Evolutionary conservation across 2,797 vertebrate genomes (phyloP), one percentile per base, ranked within the genome.

Genomic region (Gallinago solitaria): DNA sequence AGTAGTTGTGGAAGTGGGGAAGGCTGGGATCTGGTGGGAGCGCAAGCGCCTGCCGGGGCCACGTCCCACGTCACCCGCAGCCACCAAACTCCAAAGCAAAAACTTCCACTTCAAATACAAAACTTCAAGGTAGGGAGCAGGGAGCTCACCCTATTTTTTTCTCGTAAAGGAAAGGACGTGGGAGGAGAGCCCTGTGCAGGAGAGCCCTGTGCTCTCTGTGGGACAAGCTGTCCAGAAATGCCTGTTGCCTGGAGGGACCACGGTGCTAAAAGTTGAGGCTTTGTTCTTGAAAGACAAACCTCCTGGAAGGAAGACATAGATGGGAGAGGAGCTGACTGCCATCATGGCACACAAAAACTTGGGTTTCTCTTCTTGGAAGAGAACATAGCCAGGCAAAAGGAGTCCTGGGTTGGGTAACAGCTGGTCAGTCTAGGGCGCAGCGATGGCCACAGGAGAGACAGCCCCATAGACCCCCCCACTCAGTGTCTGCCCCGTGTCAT

Each of bases 361-460:
- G 85, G 90, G 93, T 97, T 97, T 96, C 89, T 97, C 92, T 96
- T 89, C 45, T 78, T 9, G 11, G 81, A 90, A n/a, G n/a, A n/a
- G 85, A 95, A 89, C 23, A 79, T 94, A 96, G 92, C 97, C 89
- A 97, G 87, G 96, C 96, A 97, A 96, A 93, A 93, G 92, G 91
- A 97, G 76, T 73, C 96, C 84, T 93, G 91, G 93, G 82, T 95
- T 96, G 80, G 78, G 95, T 76, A 94, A 73, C 79, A 96, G 95
- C 94, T 91, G 60, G 81, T 93, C 90, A 15, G 61, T 32, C 45
- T 48, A 48, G 95, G 87, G 89, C 51, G 16, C 80, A 94, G 93
- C 8, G 25, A 91, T n/a, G 63, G 37, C 37, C n/a, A 51, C 35
- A 77, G 92, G 92, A 95, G 75, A 92, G 78, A 87, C 5, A 18